Base-by-base conservation (phyloP, 2,113 vertebrate genomes). In the Electrona antarctica region DNA sequence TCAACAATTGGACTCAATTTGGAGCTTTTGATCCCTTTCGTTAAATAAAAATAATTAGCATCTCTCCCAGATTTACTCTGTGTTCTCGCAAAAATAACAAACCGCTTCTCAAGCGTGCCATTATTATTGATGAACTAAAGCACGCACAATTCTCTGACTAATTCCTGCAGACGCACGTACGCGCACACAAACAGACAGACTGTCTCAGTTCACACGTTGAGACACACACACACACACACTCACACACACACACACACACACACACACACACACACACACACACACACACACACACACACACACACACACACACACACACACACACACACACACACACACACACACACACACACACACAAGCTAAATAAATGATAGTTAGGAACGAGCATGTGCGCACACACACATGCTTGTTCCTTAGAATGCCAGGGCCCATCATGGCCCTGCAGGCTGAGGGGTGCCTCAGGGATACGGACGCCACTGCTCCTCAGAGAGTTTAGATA, bases 401-500 rank as follows among this genome's bases (percentile, higher is more conserved):
- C 65, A 67, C 33, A 46, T 52, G 46, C 52, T 14, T 11, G 1
- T n/a, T 56, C 11, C 61, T 51, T 45, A 45, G 15, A 59, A 58
- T 79, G 80, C 83, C 79, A 81, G 68, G 64, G 50, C 64, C 77
- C 78, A 89, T 91, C 82, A 87, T 1, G 10, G 15, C 69, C 74
- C 47, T 71, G 28, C 68, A 69, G 71, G 67, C 59, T 64, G 69
- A 73, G 77, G 65, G 54, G 59, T 63, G 85, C 89, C 85, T 41
- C 60, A 2, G 58, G 85, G 88, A 74, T 71, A 86, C 13, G 52
- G 60, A 74, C 62, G 66, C 79, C 76, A 76, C 71, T 41, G 62
- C 77, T 85, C 67, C 77, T 80, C 80, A 90, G 81, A 89, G 86
- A 80, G 84, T 85, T 87, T 73, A 83, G 87, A 84, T 89, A 92